Conservation (phyloP, 2,113 vertebrate species). For the Pomatorhinus ruficollis region DNA sequence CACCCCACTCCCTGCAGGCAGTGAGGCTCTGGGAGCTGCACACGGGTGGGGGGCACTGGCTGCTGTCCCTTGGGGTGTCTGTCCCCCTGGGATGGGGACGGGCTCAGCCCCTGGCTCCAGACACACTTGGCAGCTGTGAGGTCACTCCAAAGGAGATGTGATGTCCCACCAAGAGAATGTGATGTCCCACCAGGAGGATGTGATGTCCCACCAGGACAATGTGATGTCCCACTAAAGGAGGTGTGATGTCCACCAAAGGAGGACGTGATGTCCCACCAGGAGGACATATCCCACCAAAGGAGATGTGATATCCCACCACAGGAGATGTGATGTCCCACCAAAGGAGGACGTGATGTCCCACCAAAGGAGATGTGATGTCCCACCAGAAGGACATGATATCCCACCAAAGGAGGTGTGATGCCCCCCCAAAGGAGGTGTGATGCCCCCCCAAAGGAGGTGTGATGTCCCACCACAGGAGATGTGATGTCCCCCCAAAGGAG, state of each 20-base stretch:
- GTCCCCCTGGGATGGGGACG: fast-evolving
- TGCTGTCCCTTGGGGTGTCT: background rate
- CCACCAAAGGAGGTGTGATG: background rate
- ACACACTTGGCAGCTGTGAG: background rate
- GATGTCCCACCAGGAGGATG: too few species aligned
- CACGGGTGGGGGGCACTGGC: fast-evolving
- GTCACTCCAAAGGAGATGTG: background rate
- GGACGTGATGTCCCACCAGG: too few species aligned
- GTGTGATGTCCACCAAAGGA: too few species aligned
- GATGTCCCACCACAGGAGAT: background rate
- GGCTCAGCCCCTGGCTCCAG: background rate
- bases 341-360: too few species aligned
- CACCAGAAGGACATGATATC: background rate
- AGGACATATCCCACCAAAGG: background rate
- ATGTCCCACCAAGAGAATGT: background rate
- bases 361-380: too few species aligned
- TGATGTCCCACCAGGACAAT: too few species aligned
- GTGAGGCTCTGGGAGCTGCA: fast-evolving
- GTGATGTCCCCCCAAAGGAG: background rate
- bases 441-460: background rate
- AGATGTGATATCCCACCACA: background rate
- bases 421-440: background rate
- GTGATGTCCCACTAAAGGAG: background rate
- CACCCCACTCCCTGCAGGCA: background rate
- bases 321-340: background rate